Evolutionary conservation across 2,888 invertebrate species (phyloP).

Genomic region (Drosophila birchii): DNA sequence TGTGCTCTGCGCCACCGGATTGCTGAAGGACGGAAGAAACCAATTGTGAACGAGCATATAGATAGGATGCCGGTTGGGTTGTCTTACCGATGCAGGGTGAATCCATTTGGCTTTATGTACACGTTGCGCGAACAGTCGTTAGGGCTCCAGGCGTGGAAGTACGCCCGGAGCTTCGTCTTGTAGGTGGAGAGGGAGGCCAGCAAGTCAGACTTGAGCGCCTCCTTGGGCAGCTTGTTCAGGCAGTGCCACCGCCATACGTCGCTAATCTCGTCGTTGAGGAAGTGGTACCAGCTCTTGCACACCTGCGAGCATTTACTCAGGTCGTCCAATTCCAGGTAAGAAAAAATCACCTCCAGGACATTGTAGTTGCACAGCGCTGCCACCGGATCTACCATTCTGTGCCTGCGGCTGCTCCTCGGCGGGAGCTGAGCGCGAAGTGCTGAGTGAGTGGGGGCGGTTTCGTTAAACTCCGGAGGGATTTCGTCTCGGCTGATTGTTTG

Average conservation of each 20-base stretch:
- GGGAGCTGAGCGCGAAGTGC: slow-evolving; percentile 6
- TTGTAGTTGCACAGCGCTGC: slow-evolving; percentile 90
- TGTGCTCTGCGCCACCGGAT: slow-evolving; percentile 99
- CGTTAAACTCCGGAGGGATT: slow-evolving; percentile 26
- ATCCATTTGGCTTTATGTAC: slow-evolving; percentile 98
- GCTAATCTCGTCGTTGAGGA: slow-evolving; percentile 96
- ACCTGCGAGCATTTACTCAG: slow-evolving; percentile 95
- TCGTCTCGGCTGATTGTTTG: slow-evolving; percentile 18
- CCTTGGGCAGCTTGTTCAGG: slow-evolving; percentile 91
- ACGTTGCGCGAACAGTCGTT: slow-evolving; percentile 98
- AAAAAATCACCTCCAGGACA: slow-evolving; percentile 95
- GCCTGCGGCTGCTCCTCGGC: slow-evolving; percentile 51
- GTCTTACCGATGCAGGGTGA: slow-evolving; percentile 94
- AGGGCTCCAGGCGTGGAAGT: slow-evolving; percentile 98
- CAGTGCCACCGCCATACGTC: slow-evolving; percentile 98
- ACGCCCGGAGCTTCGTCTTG: slow-evolving; percentile 97
- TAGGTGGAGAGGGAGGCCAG: slow-evolving; percentile 94
- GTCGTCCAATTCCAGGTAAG: slow-evolving; percentile 94
- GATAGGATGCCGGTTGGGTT: neutral
- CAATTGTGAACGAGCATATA: neutral
- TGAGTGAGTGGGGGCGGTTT: slow-evolving; percentile 6
- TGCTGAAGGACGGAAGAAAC: slow-evolving; percentile 86
- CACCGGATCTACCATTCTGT: slow-evolving; percentile 87
- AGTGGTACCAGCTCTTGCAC: slow-evolving; percentile 96
- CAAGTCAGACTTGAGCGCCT: slow-evolving; percentile 94